phyloP scores from a whole-genome alignment of 2,797 vertebrate genomes.

The Mus minutoides region DNA sequence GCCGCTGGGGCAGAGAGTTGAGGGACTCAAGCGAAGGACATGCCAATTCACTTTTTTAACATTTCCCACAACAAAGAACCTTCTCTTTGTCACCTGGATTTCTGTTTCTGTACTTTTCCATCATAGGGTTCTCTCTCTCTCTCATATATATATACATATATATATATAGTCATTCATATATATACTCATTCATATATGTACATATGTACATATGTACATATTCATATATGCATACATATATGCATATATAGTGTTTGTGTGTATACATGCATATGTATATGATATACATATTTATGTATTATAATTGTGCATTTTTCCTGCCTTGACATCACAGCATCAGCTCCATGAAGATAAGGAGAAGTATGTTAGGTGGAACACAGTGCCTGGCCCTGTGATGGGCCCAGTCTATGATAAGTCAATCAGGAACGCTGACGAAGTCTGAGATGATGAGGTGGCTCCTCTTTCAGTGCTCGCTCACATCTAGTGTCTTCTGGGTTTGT shows the following conservation, averaged over 20 bases:
- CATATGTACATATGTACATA: too few relatives aligned
- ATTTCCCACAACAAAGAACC: too few relatives aligned
- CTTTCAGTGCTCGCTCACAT: neutral
- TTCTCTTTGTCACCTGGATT: neutral
- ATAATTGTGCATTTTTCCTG: neutral
- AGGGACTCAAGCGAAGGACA: too few relatives aligned
- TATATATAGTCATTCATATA: too few relatives aligned
- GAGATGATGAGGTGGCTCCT: neutral
- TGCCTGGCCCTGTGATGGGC: neutral
- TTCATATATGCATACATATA: too few relatives aligned
- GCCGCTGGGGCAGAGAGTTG: too few relatives aligned
- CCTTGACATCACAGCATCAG: neutral
- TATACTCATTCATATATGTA: too few relatives aligned
- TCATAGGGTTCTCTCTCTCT: neutral
- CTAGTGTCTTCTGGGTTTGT: neutral
- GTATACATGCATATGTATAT: too few relatives aligned
- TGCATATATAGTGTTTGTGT: too few relatives aligned
- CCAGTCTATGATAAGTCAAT: neutral
- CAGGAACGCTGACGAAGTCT: neutral
- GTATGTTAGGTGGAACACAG: neutral
- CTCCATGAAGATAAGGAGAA: neutral
- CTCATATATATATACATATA: too few relatives aligned
- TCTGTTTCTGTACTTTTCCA: neutral
- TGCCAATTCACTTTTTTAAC: too few relatives aligned
- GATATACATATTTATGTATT: neutral